Evolutionary conservation across 2,888 invertebrate genomes (phyloP).

Genomic region (Ischnura elegans): DNA sequence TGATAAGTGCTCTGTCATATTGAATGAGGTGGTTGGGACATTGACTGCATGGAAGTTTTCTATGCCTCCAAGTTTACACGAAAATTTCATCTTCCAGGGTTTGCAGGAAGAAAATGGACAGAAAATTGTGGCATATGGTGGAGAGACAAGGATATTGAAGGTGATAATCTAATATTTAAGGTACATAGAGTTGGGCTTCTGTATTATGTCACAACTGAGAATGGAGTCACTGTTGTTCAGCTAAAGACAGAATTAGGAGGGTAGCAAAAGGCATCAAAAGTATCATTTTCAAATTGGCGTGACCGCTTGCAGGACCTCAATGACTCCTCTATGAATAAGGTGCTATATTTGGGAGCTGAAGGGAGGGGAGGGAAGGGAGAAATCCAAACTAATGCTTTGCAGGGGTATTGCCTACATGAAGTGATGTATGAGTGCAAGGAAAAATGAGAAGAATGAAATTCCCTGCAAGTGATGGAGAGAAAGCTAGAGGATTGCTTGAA

Average conservation of each 20-base stretch:
- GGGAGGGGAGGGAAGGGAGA: too few relatives aligned
- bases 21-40: slow-evolving; percentile 10
- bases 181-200: neutral
- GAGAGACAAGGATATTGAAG: neutral
- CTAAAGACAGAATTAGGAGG: neutral
- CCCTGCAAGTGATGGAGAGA: slow-evolving; percentile 39
- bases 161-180: neutral
- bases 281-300: slow-evolving; percentile 46
- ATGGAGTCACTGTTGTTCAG: neutral
- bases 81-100: neutral
- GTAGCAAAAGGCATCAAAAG: slow-evolving; percentile 19
- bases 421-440: neutral
- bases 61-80: neutral
- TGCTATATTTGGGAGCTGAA: neutral
- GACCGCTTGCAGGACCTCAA: slow-evolving; percentile 28
- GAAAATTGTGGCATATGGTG: neutral
- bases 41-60: neutral
- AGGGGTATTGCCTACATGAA: neutral
- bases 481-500: slow-evolving; percentile 43
- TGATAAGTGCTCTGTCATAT: neutral
- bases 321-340: slow-evolving; percentile 10
- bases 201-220: neutral
- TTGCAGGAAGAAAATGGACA: neutral
- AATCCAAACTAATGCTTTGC: too few relatives aligned
- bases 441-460: slow-evolving; percentile 64